Percentiles rank a stretch among this genome's conserved stretches.
These are phyloP conservation scores for Sylvia atricapilla DNA, from an alignment of 2,113 vertebrate genomes.

Conservation along the genomic window DNA sequence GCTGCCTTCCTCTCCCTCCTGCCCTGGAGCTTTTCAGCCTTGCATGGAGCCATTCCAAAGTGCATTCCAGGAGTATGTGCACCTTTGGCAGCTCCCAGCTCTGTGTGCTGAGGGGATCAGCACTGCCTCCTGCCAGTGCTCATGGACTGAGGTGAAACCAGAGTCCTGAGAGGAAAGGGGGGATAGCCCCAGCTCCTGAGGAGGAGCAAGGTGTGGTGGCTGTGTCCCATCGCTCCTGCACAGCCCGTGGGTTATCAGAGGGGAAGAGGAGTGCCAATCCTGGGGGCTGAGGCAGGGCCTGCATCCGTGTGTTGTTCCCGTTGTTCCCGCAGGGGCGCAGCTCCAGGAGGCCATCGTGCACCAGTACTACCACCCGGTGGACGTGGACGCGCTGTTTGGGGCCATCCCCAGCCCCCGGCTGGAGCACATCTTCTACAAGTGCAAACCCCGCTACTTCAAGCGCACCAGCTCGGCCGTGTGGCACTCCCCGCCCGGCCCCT, in stretches of 20 bases:
- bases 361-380: constrained; percentile 86
- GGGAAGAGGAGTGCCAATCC: rapidly evolving
- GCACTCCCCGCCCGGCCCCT: constrained; percentile 79
- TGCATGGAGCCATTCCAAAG: background rate
- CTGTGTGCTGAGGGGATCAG: rapidly evolving
- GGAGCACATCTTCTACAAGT: constrained; percentile 90
- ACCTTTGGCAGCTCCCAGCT: background rate
- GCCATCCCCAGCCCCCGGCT: constrained; percentile 77
- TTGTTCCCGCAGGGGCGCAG: constrained; percentile 16
- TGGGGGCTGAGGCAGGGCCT: background rate
- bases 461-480: constrained; percentile 95
- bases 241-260: rapidly evolving
- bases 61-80: rapidly evolving
- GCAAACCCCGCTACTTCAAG: constrained; percentile 92
- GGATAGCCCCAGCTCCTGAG: no score
- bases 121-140: rapidly evolving
- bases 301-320: rapidly evolving
- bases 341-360: constrained; percentile 81
- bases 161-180: no score
- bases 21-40: background rate
- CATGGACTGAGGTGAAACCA: background rate
- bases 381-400: constrained; percentile 79
- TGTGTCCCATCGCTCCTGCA: background rate
- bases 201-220: rapidly evolving
- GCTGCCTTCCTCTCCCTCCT: background rate